A percentile compares a stretch with the other conserved stretches of the same genome.
Evolutionary conservation across 1,140 invertebrate species (phyloP).

Genomic region (Drosophila tropicalis): DNA sequence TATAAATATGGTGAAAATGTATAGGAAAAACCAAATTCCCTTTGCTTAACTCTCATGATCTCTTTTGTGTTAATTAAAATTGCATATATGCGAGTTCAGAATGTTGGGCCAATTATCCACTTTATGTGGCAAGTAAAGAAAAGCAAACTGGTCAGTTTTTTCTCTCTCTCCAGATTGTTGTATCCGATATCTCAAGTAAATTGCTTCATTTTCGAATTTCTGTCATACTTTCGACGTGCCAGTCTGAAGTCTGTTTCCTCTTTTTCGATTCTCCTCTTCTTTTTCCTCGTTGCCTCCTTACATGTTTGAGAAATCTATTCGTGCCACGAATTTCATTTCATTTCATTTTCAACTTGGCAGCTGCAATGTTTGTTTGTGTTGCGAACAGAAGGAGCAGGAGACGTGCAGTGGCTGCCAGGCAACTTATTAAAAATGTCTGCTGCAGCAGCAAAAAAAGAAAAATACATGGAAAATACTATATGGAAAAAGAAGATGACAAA

Average conservation of each 20-base stretch:
- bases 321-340: constrained; percentile 76
- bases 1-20: constrained; percentile 25
- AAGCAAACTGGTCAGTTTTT: constrained; percentile 43
- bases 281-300: constrained; percentile 25
- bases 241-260: constrained; percentile 21
- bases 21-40: constrained; percentile 9
- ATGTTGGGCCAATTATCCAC: constrained; percentile 52
- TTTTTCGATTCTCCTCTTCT: not conserved
- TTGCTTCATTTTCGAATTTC: constrained; percentile 81
- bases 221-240: constrained; percentile 68
- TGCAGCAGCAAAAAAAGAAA: constrained; percentile 57
- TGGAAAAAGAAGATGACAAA: constrained; percentile 26
- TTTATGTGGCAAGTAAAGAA: constrained; percentile 37
- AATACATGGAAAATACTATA: constrained; percentile 31
- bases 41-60: not conserved
- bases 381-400: constrained; percentile 42
- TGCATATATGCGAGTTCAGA: constrained; percentile 28
- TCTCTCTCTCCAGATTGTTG: constrained; percentile 37
- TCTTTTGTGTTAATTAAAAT: constrained; percentile 41
- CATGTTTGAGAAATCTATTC: constrained; percentile 77
- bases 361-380: constrained; percentile 68
- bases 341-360: constrained; percentile 73
- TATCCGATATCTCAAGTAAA: constrained; percentile 76
- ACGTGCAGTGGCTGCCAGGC: constrained; percentile 78
- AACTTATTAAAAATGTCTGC: constrained; percentile 80